Evolutionary conservation across 2,797 vertebrate species (phyloP).

Genomic region (Ataeniobius toweri): DNA sequence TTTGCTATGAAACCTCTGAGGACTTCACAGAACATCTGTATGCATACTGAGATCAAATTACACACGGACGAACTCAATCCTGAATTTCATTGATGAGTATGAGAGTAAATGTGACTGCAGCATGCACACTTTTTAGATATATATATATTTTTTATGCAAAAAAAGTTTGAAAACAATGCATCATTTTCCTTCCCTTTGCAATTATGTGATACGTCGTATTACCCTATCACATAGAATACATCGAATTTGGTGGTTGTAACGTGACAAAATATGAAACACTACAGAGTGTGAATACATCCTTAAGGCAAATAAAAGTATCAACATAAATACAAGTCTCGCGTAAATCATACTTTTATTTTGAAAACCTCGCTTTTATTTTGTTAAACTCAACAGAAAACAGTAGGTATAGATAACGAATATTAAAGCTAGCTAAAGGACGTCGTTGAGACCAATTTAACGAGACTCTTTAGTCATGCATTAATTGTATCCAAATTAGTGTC

Average conservation of each 20-base stretch:
- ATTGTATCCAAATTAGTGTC: neutral
- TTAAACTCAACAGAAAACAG: neutral
- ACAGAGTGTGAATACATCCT: neutral
- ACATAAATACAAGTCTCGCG: neutral
- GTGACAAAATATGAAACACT: neutral
- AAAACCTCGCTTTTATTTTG: slow-evolving; percentile 54
- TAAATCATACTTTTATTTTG: slow-evolving; percentile 52
- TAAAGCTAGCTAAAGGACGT: slow-evolving; percentile 2
- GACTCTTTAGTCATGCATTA: neutral
- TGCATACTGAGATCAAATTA: no score
- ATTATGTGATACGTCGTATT: no score
- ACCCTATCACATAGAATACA: neutral
- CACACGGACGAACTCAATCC: no score
- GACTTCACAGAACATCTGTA: no score
- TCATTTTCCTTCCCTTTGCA: neutral
- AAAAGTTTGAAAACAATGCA: neutral
- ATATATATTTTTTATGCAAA: no score
- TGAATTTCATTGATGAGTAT: no score
- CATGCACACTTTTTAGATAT: no score
- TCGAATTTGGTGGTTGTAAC: neutral
- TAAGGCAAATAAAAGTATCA: neutral
- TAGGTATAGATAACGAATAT: neutral
- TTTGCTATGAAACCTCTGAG: no score
- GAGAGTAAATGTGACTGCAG: no score
- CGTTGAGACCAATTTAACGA: slow-evolving; percentile 4